These are phyloP conservation scores for Chrysolina oricalcia DNA, from an alignment of 2,888 invertebrate species.

Conservation along the genomic window DNA sequence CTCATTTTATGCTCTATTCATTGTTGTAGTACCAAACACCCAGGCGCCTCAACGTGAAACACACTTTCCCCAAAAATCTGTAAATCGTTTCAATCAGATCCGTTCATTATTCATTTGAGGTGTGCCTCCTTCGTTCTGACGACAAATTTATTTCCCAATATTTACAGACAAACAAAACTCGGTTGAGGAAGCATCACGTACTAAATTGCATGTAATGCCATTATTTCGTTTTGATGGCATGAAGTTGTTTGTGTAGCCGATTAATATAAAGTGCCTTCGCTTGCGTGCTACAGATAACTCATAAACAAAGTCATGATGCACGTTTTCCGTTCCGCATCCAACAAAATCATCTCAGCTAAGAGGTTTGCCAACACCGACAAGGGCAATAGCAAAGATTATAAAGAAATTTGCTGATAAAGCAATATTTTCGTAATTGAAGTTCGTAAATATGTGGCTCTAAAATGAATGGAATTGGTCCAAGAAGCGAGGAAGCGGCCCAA, in stretches of 20 bases:
- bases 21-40: not conserved
- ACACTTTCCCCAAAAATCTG: not conserved
- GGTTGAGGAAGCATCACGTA: conserved; percentile 48
- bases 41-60: not conserved
- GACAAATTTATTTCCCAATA: conserved; percentile 45
- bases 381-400: not conserved
- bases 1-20: too few relatives aligned
- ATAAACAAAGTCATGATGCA: conserved; percentile 56
- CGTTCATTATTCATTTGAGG: not conserved
- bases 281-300: conserved; percentile 53
- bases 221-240: conserved; percentile 39
- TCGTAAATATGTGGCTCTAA: too few relatives aligned
- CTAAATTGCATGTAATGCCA: conserved; percentile 48
- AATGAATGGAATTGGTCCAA: too few relatives aligned
- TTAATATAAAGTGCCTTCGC: conserved; percentile 57
- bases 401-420: not conserved
- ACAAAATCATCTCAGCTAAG: not conserved
- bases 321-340: not conserved
- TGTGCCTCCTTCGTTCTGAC: not conserved
- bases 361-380: not conserved
- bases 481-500: too few relatives aligned
- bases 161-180: conserved; percentile 47
- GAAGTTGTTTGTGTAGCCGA: conserved; percentile 54
- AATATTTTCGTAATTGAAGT: too few relatives aligned
- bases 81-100: not conserved